A percentile compares a stretch with the other conserved stretches of the same genome.
These are phyloP conservation scores for Acronicta aceris DNA, from an alignment of 2,888 invertebrate species.

Conservation along the genomic window DNA sequence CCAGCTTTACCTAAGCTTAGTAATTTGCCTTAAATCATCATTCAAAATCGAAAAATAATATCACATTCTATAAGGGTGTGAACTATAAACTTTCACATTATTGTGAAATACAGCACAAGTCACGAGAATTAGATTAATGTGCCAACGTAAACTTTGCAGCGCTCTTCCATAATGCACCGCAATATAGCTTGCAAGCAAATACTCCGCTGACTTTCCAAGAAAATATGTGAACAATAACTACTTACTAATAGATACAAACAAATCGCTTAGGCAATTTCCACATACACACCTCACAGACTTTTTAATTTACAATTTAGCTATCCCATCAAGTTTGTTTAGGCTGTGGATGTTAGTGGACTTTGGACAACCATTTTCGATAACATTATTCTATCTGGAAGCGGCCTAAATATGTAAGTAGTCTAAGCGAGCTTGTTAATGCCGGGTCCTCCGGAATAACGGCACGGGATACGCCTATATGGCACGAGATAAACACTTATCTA, in stretches of 20 bases:
- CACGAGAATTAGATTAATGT: conserved; percentile 47
- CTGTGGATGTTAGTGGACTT: conserved; percentile 34
- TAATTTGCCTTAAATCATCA: too few species aligned
- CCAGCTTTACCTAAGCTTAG: too few species aligned
- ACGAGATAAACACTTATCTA: conserved; percentile 56
- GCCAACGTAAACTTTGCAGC: conserved; percentile 34
- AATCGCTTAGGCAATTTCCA: too few species aligned
- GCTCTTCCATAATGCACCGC: conserved; percentile 39
- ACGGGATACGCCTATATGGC: conserved; percentile 45
- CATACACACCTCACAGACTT: conserved; percentile 30
- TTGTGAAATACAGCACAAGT: conserved; percentile 35
- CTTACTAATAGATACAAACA: background rate
- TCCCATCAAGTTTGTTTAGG: conserved; percentile 59
- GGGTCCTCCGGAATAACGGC: conserved; percentile 45
- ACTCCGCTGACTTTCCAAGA: conserved; percentile 25
- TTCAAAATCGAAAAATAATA: background rate
- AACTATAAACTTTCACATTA: conserved; percentile 15
- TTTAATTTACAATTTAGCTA: conserved; percentile 39
- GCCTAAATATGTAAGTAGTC: conserved; percentile 62
- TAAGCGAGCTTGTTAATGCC: conserved; percentile 53
- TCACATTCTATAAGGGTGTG: background rate
- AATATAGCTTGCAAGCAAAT: conserved; percentile 36
- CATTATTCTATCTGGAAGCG: conserved; percentile 51
- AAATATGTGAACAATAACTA: conserved; percentile 40
- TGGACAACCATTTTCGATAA: conserved; percentile 54